A percentile compares a stretch with the other conserved stretches of the same genome.
Conservation (phyloP, 2,113 vertebrate genomes). For the Myotis lucifugus region DNA sequence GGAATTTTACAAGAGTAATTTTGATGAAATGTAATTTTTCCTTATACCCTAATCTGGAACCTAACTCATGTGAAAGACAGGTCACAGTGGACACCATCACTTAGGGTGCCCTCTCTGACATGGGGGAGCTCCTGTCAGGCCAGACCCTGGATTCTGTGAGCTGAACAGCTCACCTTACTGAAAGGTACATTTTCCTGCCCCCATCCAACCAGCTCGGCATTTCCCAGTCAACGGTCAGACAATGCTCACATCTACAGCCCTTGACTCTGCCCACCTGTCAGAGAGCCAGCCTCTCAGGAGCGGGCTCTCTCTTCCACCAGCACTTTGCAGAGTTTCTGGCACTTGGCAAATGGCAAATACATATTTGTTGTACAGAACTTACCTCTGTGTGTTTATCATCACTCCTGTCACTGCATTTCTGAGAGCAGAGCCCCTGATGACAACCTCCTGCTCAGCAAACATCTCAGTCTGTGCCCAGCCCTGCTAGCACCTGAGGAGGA, state of each 20-base stretch:
- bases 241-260: fast-evolving
- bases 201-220: fast-evolving
- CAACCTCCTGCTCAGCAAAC: neutral
- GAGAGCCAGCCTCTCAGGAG: neutral
- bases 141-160: neutral
- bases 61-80: neutral
- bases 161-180: neutral
- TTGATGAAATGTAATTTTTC: neutral
- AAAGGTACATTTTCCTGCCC: neutral
- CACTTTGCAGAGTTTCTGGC: neutral
- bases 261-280: neutral
- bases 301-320: neutral
- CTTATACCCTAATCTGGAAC: neutral
- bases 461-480: neutral
- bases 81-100: neutral
- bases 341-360: neutral
- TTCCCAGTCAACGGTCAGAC: neutral
- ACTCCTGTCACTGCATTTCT: neutral
- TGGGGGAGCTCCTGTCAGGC: neutral
- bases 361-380: neutral
- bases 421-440: neutral
- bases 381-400: neutral
- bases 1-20: neutral
- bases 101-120: neutral
- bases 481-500: neutral